Base-by-base conservation (phyloP, 2,888 invertebrate species). In the Hirtodrosophila trivittata region DNA sequence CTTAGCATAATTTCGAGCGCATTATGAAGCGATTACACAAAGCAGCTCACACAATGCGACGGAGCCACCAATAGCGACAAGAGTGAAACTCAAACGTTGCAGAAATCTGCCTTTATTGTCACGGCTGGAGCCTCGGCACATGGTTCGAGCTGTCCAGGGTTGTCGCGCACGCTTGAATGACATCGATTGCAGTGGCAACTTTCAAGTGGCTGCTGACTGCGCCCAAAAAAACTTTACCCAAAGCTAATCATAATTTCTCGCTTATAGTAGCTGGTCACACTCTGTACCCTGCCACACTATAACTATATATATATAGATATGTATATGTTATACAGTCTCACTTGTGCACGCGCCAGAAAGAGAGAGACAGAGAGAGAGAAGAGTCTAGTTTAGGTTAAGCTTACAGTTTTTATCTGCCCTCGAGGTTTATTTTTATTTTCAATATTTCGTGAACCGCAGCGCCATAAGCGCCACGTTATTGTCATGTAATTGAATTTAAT, bases 401-500 rank as follows among this genome's bases (percentile, higher is more conserved):
- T 54, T 75, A 65, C 86, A 85, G 58, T 72, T 72, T 75, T 75
- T 66, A 69, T 73, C 75, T 57, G 58, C 56, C 41, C 39, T 12
- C 46, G 7, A 57, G 66, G 66, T 77, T 75, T 75, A 75, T 76
- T 83, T 78, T 81, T 81, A 80, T 80, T 74, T 80, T 80, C 86
- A 80, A 80, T 86, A 83, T 76, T 69, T 63, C 43, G 68, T 63
- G 62, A 66, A 70, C 83, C 70, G 71, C 83, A 72, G 49, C 62
- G 72, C 86, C 80, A 73, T 85, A 78, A 87, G 80, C 83, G 66
- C 83, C 71, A 67, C 81, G 80, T 83, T 87, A 87, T 84, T 85
- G 86, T 77, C 73, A 60, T 82, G 83, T 85, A 84, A 84, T 84
- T 87, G 84, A 84, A 84, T 87, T 75, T 85, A 87, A 84, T 78